phyloP scores from a whole-genome alignment of 2,888 invertebrate genomes.

The Willowsia nigromaculata region DNA sequence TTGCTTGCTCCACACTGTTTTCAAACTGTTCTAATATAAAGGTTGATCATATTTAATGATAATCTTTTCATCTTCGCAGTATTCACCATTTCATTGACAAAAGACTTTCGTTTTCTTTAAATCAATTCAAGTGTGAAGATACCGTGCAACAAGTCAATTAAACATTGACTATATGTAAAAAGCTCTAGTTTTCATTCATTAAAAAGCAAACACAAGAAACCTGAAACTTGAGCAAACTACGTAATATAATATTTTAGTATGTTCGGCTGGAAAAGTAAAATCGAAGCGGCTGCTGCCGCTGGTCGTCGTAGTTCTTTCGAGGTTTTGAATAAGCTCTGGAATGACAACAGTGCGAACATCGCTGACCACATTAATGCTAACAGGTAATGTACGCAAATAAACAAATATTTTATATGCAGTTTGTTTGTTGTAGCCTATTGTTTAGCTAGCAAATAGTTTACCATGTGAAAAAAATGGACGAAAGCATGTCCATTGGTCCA shows the following conservation, averaged over 20 bases:
- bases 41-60: too few relatives aligned
- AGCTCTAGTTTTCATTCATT: not conserved
- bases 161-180: not conserved
- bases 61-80: too few relatives aligned
- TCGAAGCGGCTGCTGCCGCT: constrained; percentile 37
- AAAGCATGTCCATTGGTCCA: not conserved
- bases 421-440: not conserved
- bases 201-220: not conserved
- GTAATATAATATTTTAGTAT: too few relatives aligned
- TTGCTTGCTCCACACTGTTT: too few relatives aligned
- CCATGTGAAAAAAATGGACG: not conserved
- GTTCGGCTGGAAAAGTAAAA: constrained; percentile 55
- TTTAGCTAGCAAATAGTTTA: not conserved
- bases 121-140: not conserved
- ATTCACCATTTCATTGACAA: too few relatives aligned
- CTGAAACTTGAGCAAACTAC: too few relatives aligned
- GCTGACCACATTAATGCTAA: not conserved
- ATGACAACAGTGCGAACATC: not conserved
- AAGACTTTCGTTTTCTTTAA: not conserved
- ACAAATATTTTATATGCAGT: not conserved
- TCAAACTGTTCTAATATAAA: too few relatives aligned
- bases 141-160: constrained; percentile 19
- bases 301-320: constrained; percentile 46
- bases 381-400: not conserved
- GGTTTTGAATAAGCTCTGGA: constrained; percentile 36